Base-by-base conservation (phyloP, 2,888 invertebrate species). In the Tachystola acroxantha region DNA sequence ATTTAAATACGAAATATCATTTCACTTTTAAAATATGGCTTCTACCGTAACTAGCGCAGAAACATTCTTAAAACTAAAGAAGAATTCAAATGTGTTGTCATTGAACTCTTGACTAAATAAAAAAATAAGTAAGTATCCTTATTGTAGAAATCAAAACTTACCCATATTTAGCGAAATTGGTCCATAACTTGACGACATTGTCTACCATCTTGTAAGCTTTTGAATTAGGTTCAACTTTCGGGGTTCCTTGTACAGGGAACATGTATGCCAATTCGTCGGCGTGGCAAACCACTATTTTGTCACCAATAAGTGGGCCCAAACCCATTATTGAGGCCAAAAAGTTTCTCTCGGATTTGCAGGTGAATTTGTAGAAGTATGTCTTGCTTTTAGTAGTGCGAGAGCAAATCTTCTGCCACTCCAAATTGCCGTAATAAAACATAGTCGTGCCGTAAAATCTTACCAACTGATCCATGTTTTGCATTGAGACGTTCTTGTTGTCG, bases 131-230 rank as follows among this genome's bases (percentile, higher is more conserved):
- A n/a, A n/a, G n/a, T n/a, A n/a, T n/a, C n/a, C n/a, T n/a, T 16
- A 16, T 16, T 16, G 16, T 16, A 6, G 16, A n/a, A n/a, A n/a
- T 16, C 16, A n/a, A 31, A 26, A 47, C 61, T 57, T 44, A 70
- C 70, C 67, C 68, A 35, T 48, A 48, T 49, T 64, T 68, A 4
- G 61, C 64, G 43, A 71, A 67, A 16, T 68, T 64, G 0, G 67
- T 60, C 66, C 64, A 69, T 5, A 71, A 48, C 36, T 48, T 60
- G 0, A 56, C 55, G 1, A 60, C 40, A 26, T 48, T 59, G 12
- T 61, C 42, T 7, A 70, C 63, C 39, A 63, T 46, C 27, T 51
- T 32, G 27, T 48, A 64, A 7, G 52, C 48, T 34, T 50, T 43
- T 0, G 61, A 53, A 2, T 46, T 34, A 16, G 29, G 39, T 13